phyloP scores from a whole-genome alignment of 2,888 invertebrate genomes.

The Orthosia incerta region DNA sequence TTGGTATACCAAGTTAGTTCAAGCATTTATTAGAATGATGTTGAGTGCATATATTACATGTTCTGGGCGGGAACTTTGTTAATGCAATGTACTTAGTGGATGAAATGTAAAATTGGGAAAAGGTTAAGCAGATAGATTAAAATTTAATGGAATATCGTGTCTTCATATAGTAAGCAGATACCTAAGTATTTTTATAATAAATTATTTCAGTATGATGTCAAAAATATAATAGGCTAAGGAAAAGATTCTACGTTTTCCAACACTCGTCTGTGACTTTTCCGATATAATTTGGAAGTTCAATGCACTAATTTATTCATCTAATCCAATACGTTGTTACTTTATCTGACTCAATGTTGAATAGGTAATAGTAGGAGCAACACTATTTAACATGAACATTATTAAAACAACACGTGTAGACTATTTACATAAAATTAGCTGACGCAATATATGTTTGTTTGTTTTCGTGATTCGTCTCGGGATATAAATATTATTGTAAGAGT shows the following conservation, averaged over 20 bases:
- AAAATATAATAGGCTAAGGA: neutral
- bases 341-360: conserved; percentile 9
- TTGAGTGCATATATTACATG: neutral
- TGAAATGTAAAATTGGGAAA: too few species aligned
- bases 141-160: neutral
- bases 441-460: conserved; percentile 32
- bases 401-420: conserved; percentile 59
- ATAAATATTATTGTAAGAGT: neutral
- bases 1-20: neutral
- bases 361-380: neutral
- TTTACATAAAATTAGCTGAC: conserved; percentile 50
- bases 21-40: neutral
- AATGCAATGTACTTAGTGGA: too few species aligned
- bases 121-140: too few species aligned
- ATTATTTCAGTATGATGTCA: neutral
- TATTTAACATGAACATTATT: conserved; percentile 25
- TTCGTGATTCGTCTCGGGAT: conserved; percentile 2
- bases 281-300: conserved; percentile 10
- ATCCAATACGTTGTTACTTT: neutral
- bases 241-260: neutral
- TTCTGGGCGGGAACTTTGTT: neutral
- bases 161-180: too few species aligned
- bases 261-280: neutral
- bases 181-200: neutral
- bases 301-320: conserved; percentile 9